Evolutionary conservation across 1,140 invertebrate species (phyloP), one percentile per base, ranked within the genome.

Genomic region (Tribolium castaneum): DNA sequence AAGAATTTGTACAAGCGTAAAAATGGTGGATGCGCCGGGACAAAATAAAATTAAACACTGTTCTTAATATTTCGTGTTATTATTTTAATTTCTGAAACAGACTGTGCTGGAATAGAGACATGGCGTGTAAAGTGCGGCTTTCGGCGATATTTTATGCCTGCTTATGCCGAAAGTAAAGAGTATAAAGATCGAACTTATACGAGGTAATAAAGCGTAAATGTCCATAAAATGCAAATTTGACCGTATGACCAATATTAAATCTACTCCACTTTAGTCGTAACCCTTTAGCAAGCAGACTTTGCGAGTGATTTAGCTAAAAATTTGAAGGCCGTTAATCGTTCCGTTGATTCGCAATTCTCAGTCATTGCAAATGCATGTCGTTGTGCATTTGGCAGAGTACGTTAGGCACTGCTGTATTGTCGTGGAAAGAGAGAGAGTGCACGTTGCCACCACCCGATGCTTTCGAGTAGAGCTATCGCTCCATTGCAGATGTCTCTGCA

Each of bases 401-500:
- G 25, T 30, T 30, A 19, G n/a, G 30, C 59, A 66, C 59, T 19
- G 16, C 59, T 19, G 16, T 19, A 35, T 66, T 12, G 51, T 16
- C 7, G 25, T 62, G 13, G 56, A n/a, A n/a, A 12, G 25, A 2
- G 12, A 66, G 25, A 66, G 59, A 35, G 30, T 35, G 59, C 56
- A 62, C 56, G 56, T 25, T 35, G 59, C 59, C 25, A 66, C 25
- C 59, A 34, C 39, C 39, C 39, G 30, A 73, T 19, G 71, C 71
- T 73, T 62, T 54, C 49, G 30, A 72, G 71, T 73, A 73, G 71
- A 73, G 30, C 70, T 78, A 49, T 72, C 35, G 50, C 49, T 77
- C 72, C 70, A 76, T 90, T 90, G 13, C 89, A 94, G 93, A 91
- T 94, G 88, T 89, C 92, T 84, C 89, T 94, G 85, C 93, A 97